Evolutionary conservation across 2,113 vertebrate species (phyloP).

Genomic region (Etheostoma spectabile): DNA sequence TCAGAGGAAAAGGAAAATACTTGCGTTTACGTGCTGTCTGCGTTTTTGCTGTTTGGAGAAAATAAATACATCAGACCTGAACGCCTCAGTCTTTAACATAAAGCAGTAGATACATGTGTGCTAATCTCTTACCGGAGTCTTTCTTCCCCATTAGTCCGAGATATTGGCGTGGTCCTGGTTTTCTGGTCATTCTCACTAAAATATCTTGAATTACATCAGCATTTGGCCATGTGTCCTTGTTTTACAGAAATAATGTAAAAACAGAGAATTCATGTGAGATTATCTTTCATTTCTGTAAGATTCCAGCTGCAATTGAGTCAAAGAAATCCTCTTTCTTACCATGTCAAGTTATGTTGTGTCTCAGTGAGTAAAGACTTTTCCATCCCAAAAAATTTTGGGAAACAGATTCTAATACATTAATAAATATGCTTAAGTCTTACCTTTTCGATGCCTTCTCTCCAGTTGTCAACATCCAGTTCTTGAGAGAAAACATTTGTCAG

Average conservation of each 20-base stretch:
- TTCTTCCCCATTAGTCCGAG: slow-evolving; percentile 87
- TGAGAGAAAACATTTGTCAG: slow-evolving; percentile 82
- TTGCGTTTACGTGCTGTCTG: slow-evolving; percentile 88
- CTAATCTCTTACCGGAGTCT: slow-evolving; percentile 81
- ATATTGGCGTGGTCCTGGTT: slow-evolving; percentile 84
- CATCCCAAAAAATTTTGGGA: background rate
- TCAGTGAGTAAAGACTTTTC: background rate
- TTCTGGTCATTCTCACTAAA: slow-evolving; percentile 87
- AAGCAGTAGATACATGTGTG: background rate
- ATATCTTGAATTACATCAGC: slow-evolving; percentile 72
- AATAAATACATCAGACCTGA: background rate
- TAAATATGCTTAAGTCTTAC: slow-evolving; percentile 17
- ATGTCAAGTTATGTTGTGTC: too few relatives aligned
- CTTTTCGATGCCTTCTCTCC: slow-evolving; percentile 43
- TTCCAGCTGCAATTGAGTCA: background rate
- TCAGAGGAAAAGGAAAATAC: slow-evolving; percentile 45
- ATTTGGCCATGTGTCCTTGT: slow-evolving; percentile 48
- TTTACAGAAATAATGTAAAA: background rate
- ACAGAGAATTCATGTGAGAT: background rate
- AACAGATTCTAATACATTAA: background rate
- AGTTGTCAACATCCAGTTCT: slow-evolving; percentile 81
- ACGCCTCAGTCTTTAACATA: background rate
- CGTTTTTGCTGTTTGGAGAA: slow-evolving; percentile 80
- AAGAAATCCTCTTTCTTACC: background rate
- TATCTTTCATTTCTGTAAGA: background rate